Conservation (phyloP, 2,797 vertebrate genomes). For the Ptychadena robeensis region DNA sequence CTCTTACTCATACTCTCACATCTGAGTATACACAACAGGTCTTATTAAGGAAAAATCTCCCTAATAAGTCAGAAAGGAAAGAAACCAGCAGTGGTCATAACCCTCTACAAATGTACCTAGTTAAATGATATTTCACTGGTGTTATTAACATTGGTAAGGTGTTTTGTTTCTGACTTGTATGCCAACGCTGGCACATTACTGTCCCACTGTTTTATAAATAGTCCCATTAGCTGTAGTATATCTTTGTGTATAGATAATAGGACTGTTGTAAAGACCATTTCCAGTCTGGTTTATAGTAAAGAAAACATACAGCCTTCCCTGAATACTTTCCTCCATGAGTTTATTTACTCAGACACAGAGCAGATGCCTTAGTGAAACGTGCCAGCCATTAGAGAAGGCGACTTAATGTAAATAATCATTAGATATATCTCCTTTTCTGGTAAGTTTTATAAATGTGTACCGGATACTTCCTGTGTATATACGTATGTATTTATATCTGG, state of each 20-base stretch:
- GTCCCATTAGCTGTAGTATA: too few relatives aligned
- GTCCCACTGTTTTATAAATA: too few relatives aligned
- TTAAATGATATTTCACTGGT: too few relatives aligned
- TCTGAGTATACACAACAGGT: too few relatives aligned
- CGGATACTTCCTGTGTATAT: not conserved
- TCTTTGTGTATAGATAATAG: not conserved
- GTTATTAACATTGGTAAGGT: not conserved
- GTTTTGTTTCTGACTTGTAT: not conserved
- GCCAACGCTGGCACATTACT: too few relatives aligned
- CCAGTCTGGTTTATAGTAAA: not conserved
- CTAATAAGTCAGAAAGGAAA: too few relatives aligned
- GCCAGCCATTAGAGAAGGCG: not conserved
- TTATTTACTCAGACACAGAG: not conserved
- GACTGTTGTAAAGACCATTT: not conserved
- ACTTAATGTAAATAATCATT: constrained; percentile 16
- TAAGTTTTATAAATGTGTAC: not conserved
- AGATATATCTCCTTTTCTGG: constrained; percentile 20
- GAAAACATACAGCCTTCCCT: not conserved
- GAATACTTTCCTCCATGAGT: not conserved
- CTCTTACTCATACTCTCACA: too few relatives aligned
- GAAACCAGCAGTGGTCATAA: too few relatives aligned
- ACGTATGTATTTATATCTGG: constrained; percentile 17
- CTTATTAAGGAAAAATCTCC: too few relatives aligned
- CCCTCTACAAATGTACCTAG: too few relatives aligned
- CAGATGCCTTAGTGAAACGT: not conserved